phyloP scores from a whole-genome alignment of 2,888 invertebrate genomes.

The Scaptodrosophila latifasciaeformis region DNA sequence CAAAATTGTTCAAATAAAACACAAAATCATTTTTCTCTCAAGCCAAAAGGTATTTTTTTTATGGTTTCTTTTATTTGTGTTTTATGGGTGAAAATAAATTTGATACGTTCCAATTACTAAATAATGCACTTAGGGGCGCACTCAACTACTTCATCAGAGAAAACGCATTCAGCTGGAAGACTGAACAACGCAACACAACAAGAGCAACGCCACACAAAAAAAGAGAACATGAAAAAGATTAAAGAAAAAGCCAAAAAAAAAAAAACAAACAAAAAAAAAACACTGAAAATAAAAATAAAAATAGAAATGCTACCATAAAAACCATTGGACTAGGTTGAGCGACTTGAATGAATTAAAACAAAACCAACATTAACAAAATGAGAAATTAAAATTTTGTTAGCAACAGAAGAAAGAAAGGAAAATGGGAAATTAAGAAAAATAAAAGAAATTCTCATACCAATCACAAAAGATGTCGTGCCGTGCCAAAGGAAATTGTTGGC shows the following conservation, averaged over 20 bases:
- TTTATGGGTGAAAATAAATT: constrained; percentile 38
- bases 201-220: constrained; percentile 8
- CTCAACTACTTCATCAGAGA: constrained; percentile 38
- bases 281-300: constrained; percentile 27
- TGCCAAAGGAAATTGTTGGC: too few relatives aligned
- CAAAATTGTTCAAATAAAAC: too few relatives aligned
- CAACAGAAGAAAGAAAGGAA: constrained; percentile 5
- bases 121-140: constrained; percentile 53
- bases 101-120: constrained; percentile 64
- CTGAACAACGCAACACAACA: constrained; percentile 41
- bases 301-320: background rate
- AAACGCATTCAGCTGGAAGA: constrained; percentile 70
- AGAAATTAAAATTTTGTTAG: constrained; percentile 6
- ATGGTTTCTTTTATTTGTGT: too few relatives aligned
- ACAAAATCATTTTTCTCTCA: too few relatives aligned
- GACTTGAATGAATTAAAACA: background rate
- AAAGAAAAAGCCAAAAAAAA: constrained; percentile 5
- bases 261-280: constrained; percentile 21
- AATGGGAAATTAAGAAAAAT: constrained; percentile 25
- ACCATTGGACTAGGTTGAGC: constrained; percentile 7
- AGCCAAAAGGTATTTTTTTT: too few relatives aligned
- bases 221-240: background rate
- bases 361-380: constrained; percentile 7
- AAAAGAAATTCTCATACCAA: constrained; percentile 43
- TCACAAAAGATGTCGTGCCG: too few relatives aligned